These are phyloP conservation scores for Xanthostigma xanthostigma DNA, from an alignment of 2,888 invertebrate species.

Conservation along the genomic window DNA sequence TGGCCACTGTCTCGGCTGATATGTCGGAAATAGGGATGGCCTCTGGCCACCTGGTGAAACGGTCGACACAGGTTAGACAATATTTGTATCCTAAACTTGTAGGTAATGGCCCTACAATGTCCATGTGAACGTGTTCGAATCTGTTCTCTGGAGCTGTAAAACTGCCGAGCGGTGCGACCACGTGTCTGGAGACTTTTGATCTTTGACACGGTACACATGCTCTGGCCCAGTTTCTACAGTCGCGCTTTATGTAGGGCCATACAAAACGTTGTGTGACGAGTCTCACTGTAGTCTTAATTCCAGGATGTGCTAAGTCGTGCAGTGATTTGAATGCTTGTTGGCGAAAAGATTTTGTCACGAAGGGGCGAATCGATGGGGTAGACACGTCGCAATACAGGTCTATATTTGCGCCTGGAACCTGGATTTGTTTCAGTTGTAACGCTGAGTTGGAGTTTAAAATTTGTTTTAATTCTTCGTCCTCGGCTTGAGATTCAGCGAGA, in stretches of 20 bases:
- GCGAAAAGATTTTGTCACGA: conserved; percentile 7
- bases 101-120: conserved; percentile 27
- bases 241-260: conserved; percentile 22
- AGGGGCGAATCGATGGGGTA: conserved; percentile 6
- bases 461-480: background rate
- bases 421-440: background rate
- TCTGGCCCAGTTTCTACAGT: conserved; percentile 20
- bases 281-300: conserved; percentile 14
- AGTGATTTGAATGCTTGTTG: conserved; percentile 9
- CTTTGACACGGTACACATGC: conserved; percentile 12
- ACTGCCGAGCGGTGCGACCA: background rate
- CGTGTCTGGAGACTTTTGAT: conserved; percentile 11
- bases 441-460: background rate
- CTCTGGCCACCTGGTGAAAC: conserved; percentile 19
- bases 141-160: background rate
- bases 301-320: conserved; percentile 17
- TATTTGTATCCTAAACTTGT: conserved; percentile 16
- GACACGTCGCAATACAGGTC: background rate
- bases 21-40: conserved; percentile 20
- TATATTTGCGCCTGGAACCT: background rate
- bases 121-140: conserved; percentile 26
- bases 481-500: background rate
- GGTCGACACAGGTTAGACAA: conserved; percentile 20
- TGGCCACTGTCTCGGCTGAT: conserved; percentile 17
- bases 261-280: conserved; percentile 21